phyloP scores from a whole-genome alignment of 2,113 vertebrate genomes.

The Bungarus multicinctus region DNA sequence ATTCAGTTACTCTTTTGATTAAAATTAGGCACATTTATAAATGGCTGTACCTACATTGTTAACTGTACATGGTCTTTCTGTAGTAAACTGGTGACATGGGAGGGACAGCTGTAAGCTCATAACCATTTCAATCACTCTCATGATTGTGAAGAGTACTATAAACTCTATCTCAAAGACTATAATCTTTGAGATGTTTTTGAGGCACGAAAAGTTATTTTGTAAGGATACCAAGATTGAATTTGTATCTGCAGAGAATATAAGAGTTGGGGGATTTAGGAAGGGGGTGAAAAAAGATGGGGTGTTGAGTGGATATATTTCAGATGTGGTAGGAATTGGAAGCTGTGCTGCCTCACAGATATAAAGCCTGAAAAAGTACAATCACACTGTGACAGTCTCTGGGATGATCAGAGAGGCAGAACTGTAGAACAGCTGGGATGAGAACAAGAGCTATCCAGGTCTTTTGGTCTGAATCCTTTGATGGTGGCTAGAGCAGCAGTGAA shows the following conservation, averaged over 20 bases:
- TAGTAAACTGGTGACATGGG: background rate
- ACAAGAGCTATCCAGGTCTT: background rate
- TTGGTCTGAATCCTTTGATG: background rate
- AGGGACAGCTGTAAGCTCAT: background rate
- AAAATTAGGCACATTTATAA: slow-evolving; percentile 8
- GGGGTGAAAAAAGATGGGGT: background rate
- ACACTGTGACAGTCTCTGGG: background rate
- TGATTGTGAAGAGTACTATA: background rate
- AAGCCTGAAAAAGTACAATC: background rate
- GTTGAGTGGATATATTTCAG: background rate
- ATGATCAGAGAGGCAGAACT: background rate
- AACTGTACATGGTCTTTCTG: background rate
- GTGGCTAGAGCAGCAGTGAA: background rate
- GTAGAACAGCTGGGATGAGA: background rate
- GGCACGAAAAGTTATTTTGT: background rate
- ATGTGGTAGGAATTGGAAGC: background rate
- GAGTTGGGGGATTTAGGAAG: background rate
- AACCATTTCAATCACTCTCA: background rate
- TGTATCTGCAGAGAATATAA: background rate
- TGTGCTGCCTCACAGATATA: background rate
- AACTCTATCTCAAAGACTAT: background rate
- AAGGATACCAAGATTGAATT: background rate
- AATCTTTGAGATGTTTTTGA: background rate
- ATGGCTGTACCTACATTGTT: background rate
- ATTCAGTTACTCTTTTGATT: slow-evolving; percentile 11